Percentiles rank a stretch among this genome's conserved stretches.
Evolutionary conservation across 1,140 invertebrate genomes (phyloP).

Genomic region (Tetraneura akinire): DNA sequence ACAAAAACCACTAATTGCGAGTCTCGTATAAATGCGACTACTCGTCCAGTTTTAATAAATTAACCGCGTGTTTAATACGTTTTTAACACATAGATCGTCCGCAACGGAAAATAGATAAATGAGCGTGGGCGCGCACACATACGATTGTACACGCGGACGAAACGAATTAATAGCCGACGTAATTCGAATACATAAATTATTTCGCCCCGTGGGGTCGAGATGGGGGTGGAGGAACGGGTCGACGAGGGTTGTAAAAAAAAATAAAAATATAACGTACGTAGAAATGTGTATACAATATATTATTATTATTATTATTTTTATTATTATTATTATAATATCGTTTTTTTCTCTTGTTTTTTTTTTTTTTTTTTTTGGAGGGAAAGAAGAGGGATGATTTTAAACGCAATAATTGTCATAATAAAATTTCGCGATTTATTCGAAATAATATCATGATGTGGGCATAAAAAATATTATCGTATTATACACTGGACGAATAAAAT

Average conservation of each 20-base stretch:
- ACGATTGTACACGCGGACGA: background rate
- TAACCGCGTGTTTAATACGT: slow-evolving; percentile 38
- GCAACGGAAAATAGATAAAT: slow-evolving; percentile 25
- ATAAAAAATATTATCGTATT: too few relatives aligned
- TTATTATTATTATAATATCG: too few relatives aligned
- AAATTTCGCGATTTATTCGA: background rate
- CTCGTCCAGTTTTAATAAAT: slow-evolving; percentile 40
- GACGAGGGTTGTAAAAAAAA: slow-evolving; percentile 18
- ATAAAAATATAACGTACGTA: too few relatives aligned
- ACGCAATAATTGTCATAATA: slow-evolving; percentile 10
- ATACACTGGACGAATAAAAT: too few relatives aligned
- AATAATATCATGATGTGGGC: too few relatives aligned
- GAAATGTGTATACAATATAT: background rate
- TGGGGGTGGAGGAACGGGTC: background rate
- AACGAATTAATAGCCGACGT: slow-evolving; percentile 39
- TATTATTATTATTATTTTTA: too few relatives aligned
- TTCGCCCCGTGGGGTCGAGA: background rate
- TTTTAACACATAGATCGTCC: slow-evolving; percentile 47
- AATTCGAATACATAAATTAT: slow-evolving; percentile 45
- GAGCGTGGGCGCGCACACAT: background rate
- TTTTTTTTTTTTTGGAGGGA: background rate
- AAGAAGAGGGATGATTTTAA: background rate
- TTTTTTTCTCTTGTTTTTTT: too few relatives aligned
- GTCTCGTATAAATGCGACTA: too few relatives aligned
- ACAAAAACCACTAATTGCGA: slow-evolving; percentile 45